A percentile compares a stretch with the other conserved stretches of the same genome.
phyloP scores from a whole-genome alignment of 2,888 invertebrate species.

The Plagodis dolabraria region DNA sequence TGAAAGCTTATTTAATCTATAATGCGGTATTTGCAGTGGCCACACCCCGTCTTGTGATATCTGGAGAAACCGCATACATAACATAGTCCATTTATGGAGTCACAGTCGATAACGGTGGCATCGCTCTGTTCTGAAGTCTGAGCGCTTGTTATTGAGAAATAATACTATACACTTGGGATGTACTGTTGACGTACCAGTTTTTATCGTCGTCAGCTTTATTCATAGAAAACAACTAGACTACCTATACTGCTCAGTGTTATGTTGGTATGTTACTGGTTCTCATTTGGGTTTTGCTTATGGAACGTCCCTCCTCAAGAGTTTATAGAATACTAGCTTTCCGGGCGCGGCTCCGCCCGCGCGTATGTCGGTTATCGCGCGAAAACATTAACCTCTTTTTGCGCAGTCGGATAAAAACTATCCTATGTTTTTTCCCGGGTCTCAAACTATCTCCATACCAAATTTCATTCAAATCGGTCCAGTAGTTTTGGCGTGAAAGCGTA shows the following conservation, averaged over 20 bases:
- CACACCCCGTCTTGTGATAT: conserved; percentile 52
- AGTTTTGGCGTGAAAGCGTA: too few species aligned
- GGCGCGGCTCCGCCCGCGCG: too few species aligned
- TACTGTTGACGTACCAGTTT: conserved; percentile 22
- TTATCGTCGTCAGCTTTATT: conserved; percentile 23
- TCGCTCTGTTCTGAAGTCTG: conserved; percentile 32
- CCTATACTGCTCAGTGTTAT: conserved; percentile 7
- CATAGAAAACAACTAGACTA: conserved; percentile 1
- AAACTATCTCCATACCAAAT: too few species aligned
- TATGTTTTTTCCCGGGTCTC: too few species aligned
- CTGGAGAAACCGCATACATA: conserved; percentile 53
- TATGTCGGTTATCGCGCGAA: too few species aligned
- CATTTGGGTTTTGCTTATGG: too few species aligned
- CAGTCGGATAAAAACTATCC: too few species aligned
- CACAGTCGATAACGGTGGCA: conserved; percentile 44
- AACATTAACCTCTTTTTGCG: too few species aligned
- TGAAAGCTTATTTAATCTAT: conserved; percentile 56
- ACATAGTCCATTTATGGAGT: conserved; percentile 49
- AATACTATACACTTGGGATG: conserved; percentile 16
- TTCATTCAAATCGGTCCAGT: too few species aligned
- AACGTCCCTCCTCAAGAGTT: too few species aligned
- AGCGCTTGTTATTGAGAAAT: conserved; percentile 31
- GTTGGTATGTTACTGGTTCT: neutral
- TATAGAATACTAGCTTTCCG: too few species aligned
- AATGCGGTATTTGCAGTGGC: conserved; percentile 43